Percentiles rank a stretch among this genome's conserved stretches.
Evolutionary conservation across 2,888 invertebrate genomes (phyloP).

Genomic region (Drosophila sordidapex): DNA sequence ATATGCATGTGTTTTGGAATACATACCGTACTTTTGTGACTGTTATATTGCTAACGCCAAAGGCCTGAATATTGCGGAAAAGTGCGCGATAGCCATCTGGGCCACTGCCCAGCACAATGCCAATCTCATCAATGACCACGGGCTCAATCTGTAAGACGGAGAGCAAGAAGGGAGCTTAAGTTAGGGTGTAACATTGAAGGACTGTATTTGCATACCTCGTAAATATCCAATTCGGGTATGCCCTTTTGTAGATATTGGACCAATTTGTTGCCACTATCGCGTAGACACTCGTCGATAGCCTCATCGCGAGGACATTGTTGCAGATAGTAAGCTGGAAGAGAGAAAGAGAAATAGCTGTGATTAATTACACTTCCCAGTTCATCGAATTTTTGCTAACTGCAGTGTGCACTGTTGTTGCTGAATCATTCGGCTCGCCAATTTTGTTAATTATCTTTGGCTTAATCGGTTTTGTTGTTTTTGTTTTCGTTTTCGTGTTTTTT

Average conservation of each 20-base stretch:
- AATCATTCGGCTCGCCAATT: conserved; percentile 28
- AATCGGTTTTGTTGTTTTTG: conserved; percentile 8
- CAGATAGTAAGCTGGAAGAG: conserved; percentile 88
- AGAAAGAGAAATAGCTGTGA: neutral
- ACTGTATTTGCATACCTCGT: conserved; percentile 85
- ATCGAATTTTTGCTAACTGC: conserved; percentile 29
- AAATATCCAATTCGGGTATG: conserved; percentile 90
- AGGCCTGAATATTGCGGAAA: conserved; percentile 92
- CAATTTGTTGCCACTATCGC: conserved; percentile 90
- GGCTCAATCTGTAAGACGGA: conserved; percentile 88
- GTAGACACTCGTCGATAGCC: conserved; percentile 90
- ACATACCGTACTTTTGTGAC: conserved; percentile 91
- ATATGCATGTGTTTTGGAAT: neutral
- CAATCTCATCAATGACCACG: conserved; percentile 92
- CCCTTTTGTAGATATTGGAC: conserved; percentile 90
- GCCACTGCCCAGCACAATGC: conserved; percentile 91
- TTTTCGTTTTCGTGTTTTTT: conserved; percentile 4
- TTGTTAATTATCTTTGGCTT: conserved; percentile 17
- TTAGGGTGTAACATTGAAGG: neutral
- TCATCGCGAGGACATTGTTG: conserved; percentile 90
- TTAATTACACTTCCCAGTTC: conserved; percentile 43
- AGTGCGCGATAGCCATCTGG: conserved; percentile 93
- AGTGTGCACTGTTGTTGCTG: conserved; percentile 4
- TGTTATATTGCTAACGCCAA: conserved; percentile 92
- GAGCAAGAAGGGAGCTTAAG: too few species aligned